Conservation (phyloP, 2,888 invertebrate genomes). For the Dysmachus trigonus region DNA sequence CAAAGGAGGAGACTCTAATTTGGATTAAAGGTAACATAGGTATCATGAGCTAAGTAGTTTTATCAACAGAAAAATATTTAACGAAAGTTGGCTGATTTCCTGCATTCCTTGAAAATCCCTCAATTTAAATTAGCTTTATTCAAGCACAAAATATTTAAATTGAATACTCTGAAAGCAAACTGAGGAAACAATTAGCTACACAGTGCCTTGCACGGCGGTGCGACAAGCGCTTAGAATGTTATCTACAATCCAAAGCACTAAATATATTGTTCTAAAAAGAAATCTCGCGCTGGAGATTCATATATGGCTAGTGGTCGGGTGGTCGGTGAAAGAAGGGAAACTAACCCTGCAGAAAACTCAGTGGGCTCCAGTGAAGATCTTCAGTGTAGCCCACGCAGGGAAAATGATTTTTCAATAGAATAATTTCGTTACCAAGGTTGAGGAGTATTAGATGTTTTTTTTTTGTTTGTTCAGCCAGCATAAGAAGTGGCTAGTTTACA, state of each 20-base stretch:
- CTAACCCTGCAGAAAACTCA: not conserved
- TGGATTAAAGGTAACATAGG: not conserved
- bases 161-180: not conserved
- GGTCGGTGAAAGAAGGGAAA: not conserved
- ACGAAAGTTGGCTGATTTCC: not conserved
- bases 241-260: not conserved
- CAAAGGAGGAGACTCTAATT: not conserved
- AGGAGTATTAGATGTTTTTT: not conserved
- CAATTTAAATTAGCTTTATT: not conserved
- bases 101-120: not conserved
- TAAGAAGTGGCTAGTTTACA: not conserved
- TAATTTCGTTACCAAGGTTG: not conserved
- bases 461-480: too few relatives aligned
- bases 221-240: not conserved
- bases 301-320: not conserved
- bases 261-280: not conserved
- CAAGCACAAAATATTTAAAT: not conserved
- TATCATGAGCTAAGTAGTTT: not conserved
- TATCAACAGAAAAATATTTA: not conserved
- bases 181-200: not conserved
- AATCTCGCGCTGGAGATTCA: not conserved
- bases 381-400: not conserved
- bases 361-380: not conserved
- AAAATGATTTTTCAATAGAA: not conserved
- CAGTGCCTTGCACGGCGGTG: not conserved